Base-by-base conservation (phyloP, 2,888 invertebrate species). In the Ferdinandea cuprea region DNA sequence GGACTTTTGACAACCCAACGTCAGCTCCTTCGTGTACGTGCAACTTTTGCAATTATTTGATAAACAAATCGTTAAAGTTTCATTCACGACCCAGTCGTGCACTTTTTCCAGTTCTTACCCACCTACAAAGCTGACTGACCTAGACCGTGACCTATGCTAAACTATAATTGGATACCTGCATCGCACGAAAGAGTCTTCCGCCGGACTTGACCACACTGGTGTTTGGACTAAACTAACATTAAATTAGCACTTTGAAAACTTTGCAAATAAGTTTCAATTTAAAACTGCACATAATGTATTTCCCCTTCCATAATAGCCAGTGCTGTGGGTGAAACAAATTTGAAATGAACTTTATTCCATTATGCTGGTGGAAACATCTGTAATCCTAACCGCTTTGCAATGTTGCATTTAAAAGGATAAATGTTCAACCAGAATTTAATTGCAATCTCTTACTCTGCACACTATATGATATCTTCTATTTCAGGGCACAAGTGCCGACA, bases 401-500 rank as follows among this genome's bases (percentile, higher is more conserved):
- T 73, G 73, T 74, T 69, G 63, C 52, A 46, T 71, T 76, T 71
- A 46, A 81, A 66, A 59, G 76, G 69, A 77, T 81, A 61, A 72
- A 72, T 77, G 71, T 77, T 61, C 66, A 48, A 77, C 81, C 65
- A 56, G 54, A 77, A 77, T 77, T 81, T 77, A 81, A 81, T 81
- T 81, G 81, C 81, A 77, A 77, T 81, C 77, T 81, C 71, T 76
- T 71, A 66, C 59, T 59, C 50, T 61, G 58, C 65, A 61, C 54
- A 40, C 65, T 58, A 58, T 76, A 61, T n/a, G n/a, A 68, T 80
- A 58, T 80, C 69, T 69, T 76, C n/a, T 13, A 42, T 59, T 52
- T 46, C 59, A 65, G 69, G n/a, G 72, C 59, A 44, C 52, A 50
- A 32, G 0, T 9, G 21, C 3, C 30, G 32, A 13, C 52, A 32